These are phyloP conservation scores for Gibbula magus DNA, from an alignment of 2,888 invertebrate species.

Conservation along the genomic window DNA sequence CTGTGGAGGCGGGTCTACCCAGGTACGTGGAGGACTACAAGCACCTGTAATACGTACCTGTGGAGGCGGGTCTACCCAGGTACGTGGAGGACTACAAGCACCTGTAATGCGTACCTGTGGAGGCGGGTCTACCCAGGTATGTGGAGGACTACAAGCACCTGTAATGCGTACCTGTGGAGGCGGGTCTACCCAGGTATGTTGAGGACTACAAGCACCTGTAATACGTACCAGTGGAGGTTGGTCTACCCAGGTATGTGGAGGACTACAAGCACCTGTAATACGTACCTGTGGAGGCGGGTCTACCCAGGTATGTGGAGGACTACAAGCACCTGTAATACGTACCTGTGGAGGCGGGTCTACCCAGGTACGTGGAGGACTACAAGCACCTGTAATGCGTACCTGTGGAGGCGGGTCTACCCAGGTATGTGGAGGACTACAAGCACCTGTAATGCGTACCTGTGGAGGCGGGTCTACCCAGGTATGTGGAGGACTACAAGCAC, in stretches of 20 bases:
- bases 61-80: conserved; percentile 52
- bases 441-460: too few species aligned
- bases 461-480: conserved; percentile 54
- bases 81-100: conserved; percentile 56
- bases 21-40: conserved; percentile 56
- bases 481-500: conserved; percentile 54
- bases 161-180: conserved; percentile 54
- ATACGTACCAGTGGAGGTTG: conserved; percentile 52
- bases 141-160: conserved; percentile 54
- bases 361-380: conserved; percentile 56
- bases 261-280: too few species aligned
- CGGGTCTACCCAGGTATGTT: conserved; percentile 55
- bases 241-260: conserved; percentile 55
- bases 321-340: too few species aligned
- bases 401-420: conserved; percentile 53
- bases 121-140: conserved; percentile 55
- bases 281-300: conserved; percentile 54
- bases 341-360: conserved; percentile 54
- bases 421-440: conserved; percentile 54
- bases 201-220: too few species aligned
- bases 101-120: too few species aligned
- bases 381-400: too few species aligned
- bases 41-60: too few species aligned
- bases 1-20: conserved; percentile 52
- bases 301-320: conserved; percentile 56